Evolutionary conservation across 2,113 vertebrate species (phyloP).

Genomic region (Cepphus grylle): DNA sequence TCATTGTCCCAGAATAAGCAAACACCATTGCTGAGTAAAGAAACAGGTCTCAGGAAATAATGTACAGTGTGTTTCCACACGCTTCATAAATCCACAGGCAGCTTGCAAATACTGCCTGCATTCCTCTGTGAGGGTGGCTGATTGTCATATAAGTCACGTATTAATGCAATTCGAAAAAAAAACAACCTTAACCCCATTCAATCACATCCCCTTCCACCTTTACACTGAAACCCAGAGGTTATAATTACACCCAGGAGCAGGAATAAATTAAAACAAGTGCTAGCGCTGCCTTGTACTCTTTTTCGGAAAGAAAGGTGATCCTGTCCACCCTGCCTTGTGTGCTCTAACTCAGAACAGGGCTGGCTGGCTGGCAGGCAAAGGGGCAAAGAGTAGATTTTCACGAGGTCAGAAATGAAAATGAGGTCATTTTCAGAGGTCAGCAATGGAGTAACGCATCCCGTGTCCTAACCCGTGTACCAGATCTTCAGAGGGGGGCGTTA

Average conservation of each 20-base stretch:
- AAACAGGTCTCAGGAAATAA: slow-evolving; percentile 14
- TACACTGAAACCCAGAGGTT: not conserved
- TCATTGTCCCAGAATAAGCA: slow-evolving; percentile 1
- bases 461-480: not conserved
- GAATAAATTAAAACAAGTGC: not conserved
- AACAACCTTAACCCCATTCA: not conserved
- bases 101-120: not conserved
- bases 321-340: not conserved
- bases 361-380: not conserved
- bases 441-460: not conserved
- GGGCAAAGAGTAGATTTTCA: not conserved
- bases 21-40: not conserved
- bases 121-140: not conserved
- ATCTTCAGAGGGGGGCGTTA: not conserved
- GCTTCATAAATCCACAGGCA: slow-evolving; percentile 27
- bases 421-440: not conserved
- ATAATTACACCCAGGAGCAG: not conserved
- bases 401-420: not conserved
- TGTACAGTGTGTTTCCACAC: not conserved
- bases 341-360: not conserved
- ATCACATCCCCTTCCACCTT: not conserved
- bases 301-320: not conserved
- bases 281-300: not conserved
- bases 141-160: slow-evolving; percentile 5
- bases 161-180: not conserved